Conservation (phyloP, 2,113 vertebrate species). For the Scortum barcoo region DNA sequence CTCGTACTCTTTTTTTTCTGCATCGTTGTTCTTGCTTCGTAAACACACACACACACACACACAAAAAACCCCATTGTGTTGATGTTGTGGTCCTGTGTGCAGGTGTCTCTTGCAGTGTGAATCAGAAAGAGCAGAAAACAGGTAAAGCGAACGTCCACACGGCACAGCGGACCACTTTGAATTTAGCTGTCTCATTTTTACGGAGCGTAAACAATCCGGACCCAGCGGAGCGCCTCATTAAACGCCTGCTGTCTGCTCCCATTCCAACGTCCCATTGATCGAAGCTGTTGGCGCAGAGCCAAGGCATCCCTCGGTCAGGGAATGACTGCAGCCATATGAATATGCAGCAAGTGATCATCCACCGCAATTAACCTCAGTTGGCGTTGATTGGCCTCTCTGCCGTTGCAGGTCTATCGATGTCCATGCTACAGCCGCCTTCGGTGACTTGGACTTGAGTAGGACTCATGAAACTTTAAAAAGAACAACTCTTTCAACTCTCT, state of each 20-base stretch:
- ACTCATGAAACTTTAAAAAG: too few species aligned
- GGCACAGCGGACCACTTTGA: slow-evolving; percentile 42
- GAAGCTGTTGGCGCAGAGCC: slow-evolving; percentile 24
- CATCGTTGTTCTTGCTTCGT: neutral
- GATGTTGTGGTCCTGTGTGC: neutral
- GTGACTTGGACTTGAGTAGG: too few species aligned
- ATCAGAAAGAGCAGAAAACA: slow-evolving; percentile 22
- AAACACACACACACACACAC: neutral
- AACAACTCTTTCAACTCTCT: too few species aligned
- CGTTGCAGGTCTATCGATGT: neutral
- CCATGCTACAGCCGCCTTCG: too few species aligned
- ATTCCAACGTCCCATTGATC: slow-evolving; percentile 22
- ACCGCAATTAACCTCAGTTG: slow-evolving; percentile 1
- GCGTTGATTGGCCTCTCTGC: neutral
- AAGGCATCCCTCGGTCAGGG: neutral
- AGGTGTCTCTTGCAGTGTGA: neutral
- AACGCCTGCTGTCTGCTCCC: slow-evolving; percentile 49
- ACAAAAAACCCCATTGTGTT: neutral
- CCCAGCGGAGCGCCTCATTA: slow-evolving; percentile 62
- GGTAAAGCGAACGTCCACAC: slow-evolving; percentile 10
- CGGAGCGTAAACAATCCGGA: slow-evolving; percentile 62
- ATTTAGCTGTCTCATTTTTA: slow-evolving; percentile 55
- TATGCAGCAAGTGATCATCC: slow-evolving; percentile 14
- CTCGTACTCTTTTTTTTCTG: neutral
- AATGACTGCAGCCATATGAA: neutral